phyloP scores from a whole-genome alignment of 2,113 vertebrate genomes.

The Spheniscus mendiculus region DNA sequence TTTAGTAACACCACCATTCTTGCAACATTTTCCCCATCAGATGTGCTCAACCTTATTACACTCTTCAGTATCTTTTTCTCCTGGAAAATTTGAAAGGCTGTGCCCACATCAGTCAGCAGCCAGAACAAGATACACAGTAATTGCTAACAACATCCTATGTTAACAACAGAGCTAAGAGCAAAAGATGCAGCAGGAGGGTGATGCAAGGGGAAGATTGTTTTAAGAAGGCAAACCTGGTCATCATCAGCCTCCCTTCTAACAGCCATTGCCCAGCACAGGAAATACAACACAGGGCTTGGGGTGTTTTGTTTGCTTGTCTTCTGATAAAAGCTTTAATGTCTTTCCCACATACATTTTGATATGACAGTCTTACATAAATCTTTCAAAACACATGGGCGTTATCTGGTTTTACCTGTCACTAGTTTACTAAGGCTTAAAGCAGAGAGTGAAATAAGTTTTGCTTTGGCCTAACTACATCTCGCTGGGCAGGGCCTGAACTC shows the following conservation, averaged over 20 bases:
- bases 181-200: neutral
- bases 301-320: neutral
- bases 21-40: neutral
- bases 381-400: constrained; percentile 51
- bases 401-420: constrained; percentile 49
- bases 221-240: neutral
- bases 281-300: neutral
- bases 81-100: neutral
- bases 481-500: neutral
- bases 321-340: constrained; percentile 72
- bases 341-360: constrained; percentile 70
- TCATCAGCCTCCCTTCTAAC: accelerated
- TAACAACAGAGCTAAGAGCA: neutral
- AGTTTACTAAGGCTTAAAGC: constrained; percentile 67
- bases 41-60: neutral
- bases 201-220: accelerated
- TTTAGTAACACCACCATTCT: neutral
- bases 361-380: constrained; percentile 68
- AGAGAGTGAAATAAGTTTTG: constrained; percentile 24
- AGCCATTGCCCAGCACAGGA: neutral
- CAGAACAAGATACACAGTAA: neutral
- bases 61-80: neutral
- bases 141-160: neutral
- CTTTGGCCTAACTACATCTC: neutral
- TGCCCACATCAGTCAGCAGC: neutral